Conservation (phyloP, 2,797 vertebrate species). For the Gallinago solitaria region DNA sequence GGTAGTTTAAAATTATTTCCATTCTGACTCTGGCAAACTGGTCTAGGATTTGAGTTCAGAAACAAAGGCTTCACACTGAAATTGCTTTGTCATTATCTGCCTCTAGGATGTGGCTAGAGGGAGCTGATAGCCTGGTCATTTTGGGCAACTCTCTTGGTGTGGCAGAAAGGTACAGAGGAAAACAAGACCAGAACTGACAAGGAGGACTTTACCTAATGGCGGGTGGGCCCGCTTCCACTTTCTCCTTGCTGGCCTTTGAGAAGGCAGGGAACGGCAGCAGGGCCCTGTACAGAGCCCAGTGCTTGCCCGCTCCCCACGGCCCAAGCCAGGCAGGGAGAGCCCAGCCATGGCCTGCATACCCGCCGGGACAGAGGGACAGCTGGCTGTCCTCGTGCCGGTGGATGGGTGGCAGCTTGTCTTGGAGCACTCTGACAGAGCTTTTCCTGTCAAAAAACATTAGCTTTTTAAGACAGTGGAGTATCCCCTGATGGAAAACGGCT, state of each 20-base stretch:
- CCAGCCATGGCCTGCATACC: accelerated
- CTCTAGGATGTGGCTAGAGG: not conserved
- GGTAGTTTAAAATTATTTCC: not conserved
- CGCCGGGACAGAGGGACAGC: not conserved
- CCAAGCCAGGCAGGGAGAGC: not conserved
- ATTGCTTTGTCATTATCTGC: not conserved
- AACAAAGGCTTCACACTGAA: not conserved
- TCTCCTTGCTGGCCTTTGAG: not conserved
- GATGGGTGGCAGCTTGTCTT: not conserved
- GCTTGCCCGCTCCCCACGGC: accelerated
- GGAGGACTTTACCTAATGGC: not conserved
- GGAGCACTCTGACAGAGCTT: not conserved
- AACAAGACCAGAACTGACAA: not conserved
- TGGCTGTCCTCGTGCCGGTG: accelerated
- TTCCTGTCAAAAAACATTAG: not conserved
- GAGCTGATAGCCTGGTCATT: not conserved
- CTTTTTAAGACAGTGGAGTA: not conserved
- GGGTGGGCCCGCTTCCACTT: not conserved
- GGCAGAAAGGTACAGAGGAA: not conserved
- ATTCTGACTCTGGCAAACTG: not conserved
- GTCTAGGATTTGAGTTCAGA: not conserved
- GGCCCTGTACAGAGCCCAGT: accelerated
- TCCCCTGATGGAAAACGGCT: not conserved
- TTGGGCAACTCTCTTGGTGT: not conserved
- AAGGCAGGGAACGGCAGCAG: not conserved